phyloP scores from a whole-genome alignment of 2,888 invertebrate genomes.

The Hermodice carunculata region DNA sequence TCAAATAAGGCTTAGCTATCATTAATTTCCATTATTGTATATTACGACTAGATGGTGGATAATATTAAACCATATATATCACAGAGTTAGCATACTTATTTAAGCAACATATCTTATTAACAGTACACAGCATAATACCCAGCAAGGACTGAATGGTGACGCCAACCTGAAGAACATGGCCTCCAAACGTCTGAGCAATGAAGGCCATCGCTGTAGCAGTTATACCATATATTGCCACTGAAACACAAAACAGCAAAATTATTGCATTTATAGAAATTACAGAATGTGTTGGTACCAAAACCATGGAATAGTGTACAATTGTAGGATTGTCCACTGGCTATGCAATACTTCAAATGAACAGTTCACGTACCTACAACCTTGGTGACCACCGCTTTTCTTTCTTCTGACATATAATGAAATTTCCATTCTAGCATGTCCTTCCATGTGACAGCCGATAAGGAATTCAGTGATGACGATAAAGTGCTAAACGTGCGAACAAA shows the following conservation, averaged over 20 bases:
- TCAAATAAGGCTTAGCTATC: too few relatives aligned
- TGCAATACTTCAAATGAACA: too few relatives aligned
- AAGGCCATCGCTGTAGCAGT: slow-evolving; percentile 23
- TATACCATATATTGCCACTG: slow-evolving; percentile 14
- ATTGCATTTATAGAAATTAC: not conserved
- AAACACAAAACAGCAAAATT: not conserved
- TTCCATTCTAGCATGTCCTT: slow-evolving; percentile 23
- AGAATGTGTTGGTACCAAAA: too few relatives aligned
- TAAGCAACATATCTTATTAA: too few relatives aligned
- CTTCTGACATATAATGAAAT: slow-evolving; percentile 10
- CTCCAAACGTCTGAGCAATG: slow-evolving; percentile 14
- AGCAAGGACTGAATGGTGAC: too few relatives aligned
- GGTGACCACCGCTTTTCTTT: slow-evolving; percentile 13
- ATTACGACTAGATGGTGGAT: too few relatives aligned
- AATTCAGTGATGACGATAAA: slow-evolving; percentile 16
- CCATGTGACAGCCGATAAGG: slow-evolving; percentile 23
- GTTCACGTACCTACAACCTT: slow-evolving; percentile 14
- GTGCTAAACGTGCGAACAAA: slow-evolving; percentile 11
- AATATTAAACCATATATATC: too few relatives aligned
- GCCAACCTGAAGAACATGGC: slow-evolving; percentile 29
- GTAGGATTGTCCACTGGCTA: too few relatives aligned
- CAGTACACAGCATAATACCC: too few relatives aligned
- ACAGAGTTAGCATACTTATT: too few relatives aligned
- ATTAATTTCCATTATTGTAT: too few relatives aligned
- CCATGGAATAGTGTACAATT: too few relatives aligned